Evolutionary conservation across 2,888 invertebrate species (phyloP).

Genomic region (Arge pagana): DNA sequence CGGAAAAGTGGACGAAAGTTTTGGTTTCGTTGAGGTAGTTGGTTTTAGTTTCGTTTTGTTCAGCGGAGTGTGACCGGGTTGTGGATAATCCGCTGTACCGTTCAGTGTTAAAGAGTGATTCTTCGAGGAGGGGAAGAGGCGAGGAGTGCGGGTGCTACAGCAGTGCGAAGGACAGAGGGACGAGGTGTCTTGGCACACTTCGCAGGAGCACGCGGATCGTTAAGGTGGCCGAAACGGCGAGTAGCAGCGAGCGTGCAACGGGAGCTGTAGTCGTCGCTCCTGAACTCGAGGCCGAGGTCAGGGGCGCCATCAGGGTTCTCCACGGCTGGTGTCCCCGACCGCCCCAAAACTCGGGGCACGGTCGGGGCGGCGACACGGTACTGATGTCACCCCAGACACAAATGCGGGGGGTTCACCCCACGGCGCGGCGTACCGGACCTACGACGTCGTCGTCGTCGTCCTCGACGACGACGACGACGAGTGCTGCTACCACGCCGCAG

Average conservation of each 20-base stretch:
- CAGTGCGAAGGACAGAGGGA: not conserved
- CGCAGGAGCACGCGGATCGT: too few relatives aligned
- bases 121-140: not conserved
- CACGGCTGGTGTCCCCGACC: conserved; percentile 55
- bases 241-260: conserved; percentile 39
- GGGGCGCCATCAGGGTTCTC: conserved; percentile 54
- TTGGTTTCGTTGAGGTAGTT: too few relatives aligned
- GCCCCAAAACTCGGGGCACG: conserved; percentile 53
- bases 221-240: conserved; percentile 55
- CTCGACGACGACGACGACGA: not conserved
- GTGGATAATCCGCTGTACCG: too few relatives aligned
- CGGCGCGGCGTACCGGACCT: conserved; percentile 3
- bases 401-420: conserved; percentile 37
- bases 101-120: too few relatives aligned
- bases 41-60: too few relatives aligned
- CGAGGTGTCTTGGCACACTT: not conserved
- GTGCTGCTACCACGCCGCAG: conserved; percentile 30
- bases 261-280: too few relatives aligned
- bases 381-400: conserved; percentile 55
- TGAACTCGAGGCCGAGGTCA: conserved; percentile 54
- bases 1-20: too few relatives aligned
- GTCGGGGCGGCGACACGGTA: conserved; percentile 59
- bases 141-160: not conserved
- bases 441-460: not conserved
- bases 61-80: too few relatives aligned